phyloP scores from a whole-genome alignment of 2,888 invertebrate species.

The Eudemis profundana region DNA sequence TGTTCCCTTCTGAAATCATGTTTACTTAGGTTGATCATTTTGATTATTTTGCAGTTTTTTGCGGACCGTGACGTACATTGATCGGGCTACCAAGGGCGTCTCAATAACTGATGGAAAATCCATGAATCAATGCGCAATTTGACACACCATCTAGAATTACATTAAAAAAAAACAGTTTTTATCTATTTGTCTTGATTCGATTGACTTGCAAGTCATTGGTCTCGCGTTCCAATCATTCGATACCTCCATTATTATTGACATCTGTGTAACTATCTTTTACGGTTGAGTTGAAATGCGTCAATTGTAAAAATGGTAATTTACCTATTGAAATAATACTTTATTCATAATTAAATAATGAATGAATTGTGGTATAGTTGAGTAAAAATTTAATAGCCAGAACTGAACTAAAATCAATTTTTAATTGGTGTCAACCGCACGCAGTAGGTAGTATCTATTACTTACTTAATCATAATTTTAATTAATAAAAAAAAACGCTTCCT shows the following conservation, averaged over 20 bases:
- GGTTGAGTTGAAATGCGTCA: constrained; percentile 33
- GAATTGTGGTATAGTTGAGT: neutral
- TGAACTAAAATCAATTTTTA: too few species aligned
- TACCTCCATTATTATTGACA: constrained; percentile 18
- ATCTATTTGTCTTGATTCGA: constrained; percentile 26
- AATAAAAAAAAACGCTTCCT: too few species aligned
- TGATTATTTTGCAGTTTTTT: constrained; percentile 5
- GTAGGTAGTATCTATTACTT: too few species aligned
- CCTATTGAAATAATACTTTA: neutral
- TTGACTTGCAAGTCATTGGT: constrained; percentile 33
- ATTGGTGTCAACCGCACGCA: too few species aligned
- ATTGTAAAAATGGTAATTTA: neutral
- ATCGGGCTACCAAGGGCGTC: neutral
- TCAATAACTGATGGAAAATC: constrained; percentile 19
- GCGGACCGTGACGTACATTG: constrained; percentile 33
- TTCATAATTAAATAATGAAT: constrained; percentile 12
- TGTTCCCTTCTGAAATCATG: neutral
- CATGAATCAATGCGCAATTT: constrained; percentile 33
- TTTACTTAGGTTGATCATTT: constrained; percentile 3
- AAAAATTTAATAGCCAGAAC: neutral
- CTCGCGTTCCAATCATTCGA: constrained; percentile 21
- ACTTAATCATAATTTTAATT: too few species aligned
- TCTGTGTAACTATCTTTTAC: constrained; percentile 30
- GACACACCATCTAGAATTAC: constrained; percentile 34
- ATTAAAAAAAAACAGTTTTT: constrained; percentile 31